phyloP scores from a whole-genome alignment of 2,113 vertebrate species.

The Thamnophis sirtalis region DNA sequence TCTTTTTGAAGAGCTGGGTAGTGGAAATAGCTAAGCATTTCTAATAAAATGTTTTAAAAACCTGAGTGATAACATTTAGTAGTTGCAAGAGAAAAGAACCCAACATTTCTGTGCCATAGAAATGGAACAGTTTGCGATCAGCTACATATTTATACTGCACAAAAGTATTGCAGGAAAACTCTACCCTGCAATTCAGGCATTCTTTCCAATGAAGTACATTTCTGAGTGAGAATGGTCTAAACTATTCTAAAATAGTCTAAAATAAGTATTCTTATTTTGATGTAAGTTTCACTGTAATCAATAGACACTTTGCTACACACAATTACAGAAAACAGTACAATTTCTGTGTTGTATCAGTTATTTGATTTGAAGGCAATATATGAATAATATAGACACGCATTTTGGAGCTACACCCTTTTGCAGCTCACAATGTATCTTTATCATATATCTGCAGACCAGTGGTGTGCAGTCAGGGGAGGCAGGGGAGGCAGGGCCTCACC shows the following conservation, averaged over 20 bases:
- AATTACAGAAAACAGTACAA: neutral
- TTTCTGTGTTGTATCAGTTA: neutral
- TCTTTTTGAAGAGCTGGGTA: neutral
- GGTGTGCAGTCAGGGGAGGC: too few relatives aligned
- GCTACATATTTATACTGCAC: neutral
- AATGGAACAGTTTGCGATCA: neutral
- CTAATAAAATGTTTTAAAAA: neutral
- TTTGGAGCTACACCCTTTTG: neutral
- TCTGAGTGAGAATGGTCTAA: neutral
- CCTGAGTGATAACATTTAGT: neutral
- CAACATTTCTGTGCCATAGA: neutral
- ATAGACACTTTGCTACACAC: neutral
- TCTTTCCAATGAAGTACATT: neutral
- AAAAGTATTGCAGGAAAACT: neutral
- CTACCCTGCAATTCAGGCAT: neutral
- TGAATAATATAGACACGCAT: neutral
- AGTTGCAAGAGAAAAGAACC: neutral
- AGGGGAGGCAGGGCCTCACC: too few relatives aligned
- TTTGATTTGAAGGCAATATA: neutral
- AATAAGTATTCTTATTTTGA: neutral
- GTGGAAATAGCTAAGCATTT: neutral
- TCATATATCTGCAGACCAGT: too few relatives aligned
- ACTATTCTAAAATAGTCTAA: neutral
- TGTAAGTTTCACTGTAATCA: neutral
- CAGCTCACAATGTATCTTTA: neutral